These are phyloP conservation scores for Julus scandinavius DNA, from an alignment of 2,888 invertebrate genomes.

Conservation along the genomic window DNA sequence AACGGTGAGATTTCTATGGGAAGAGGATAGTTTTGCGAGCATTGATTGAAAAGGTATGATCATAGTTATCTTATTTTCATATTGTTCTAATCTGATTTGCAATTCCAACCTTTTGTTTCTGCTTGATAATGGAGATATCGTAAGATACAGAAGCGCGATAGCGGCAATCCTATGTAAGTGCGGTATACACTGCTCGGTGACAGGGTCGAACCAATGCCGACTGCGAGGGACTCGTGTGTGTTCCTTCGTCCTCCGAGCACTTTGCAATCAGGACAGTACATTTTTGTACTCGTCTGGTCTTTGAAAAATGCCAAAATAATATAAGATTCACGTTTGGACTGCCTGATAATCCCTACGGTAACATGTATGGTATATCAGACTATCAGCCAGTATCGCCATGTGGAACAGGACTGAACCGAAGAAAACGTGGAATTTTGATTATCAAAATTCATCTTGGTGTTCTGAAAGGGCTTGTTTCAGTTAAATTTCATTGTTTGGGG, in stretches of 20 bases:
- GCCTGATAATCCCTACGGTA: no score
- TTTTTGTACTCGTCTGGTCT: conserved; percentile 6
- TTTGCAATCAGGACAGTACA: neutral
- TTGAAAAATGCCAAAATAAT: neutral
- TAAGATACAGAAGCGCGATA: neutral
- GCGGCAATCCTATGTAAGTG: neutral
- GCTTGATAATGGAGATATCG: neutral
- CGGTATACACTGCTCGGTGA: neutral
- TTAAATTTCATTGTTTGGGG: no score
- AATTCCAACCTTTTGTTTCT: neutral
- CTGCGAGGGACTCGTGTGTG: neutral
- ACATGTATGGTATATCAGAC: no score
- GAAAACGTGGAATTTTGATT: neutral
- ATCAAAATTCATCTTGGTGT: no score
- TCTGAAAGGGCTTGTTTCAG: no score
- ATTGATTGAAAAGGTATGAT: neutral
- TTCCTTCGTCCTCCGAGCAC: neutral
- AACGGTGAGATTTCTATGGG: conserved; percentile 34
- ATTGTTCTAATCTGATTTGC: neutral
- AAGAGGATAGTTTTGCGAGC: conserved; percentile 17
- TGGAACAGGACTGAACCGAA: neutral
- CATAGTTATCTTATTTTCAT: neutral
- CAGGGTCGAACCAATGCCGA: conserved; percentile 33
- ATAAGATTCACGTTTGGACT: no score
- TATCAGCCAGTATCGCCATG: no score